These are phyloP conservation scores for Metridium senile DNA, from an alignment of 92 coral and sea anemone genomes.

Conservation along the genomic window DNA sequence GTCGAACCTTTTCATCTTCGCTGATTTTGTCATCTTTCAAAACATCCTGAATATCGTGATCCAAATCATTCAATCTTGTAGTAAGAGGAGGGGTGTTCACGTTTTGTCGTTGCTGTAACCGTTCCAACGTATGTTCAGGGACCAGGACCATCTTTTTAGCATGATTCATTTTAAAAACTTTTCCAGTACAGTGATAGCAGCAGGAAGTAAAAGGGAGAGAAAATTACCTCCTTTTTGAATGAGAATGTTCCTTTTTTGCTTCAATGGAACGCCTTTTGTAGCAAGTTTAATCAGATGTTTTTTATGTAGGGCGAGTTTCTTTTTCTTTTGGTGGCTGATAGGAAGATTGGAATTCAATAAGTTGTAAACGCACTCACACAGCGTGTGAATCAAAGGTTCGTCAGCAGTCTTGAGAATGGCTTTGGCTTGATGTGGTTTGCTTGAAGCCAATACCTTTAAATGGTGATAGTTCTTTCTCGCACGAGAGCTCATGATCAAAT, in stretches of 20 bases:
- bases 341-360: background rate
- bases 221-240: constrained; percentile 12
- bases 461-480: constrained; percentile 24
- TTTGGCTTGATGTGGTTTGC: constrained; percentile 39
- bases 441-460: constrained; percentile 20
- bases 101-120: constrained; percentile 26
- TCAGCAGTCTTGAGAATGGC: constrained; percentile 42
- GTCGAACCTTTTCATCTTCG: constrained; percentile 34
- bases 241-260: background rate
- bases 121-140: constrained; percentile 26
- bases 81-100: constrained; percentile 17
- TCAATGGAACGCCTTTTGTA: background rate
- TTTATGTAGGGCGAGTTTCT: background rate
- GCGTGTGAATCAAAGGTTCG: constrained; percentile 29
- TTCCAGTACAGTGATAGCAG: constrained; percentile 12
- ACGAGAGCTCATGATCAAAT: constrained; percentile 37
- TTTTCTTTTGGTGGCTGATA: background rate
- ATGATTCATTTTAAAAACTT: constrained; percentile 25
- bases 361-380: constrained; percentile 23
- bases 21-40: constrained; percentile 11
- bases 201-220: constrained; percentile 7
- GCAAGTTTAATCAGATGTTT: constrained; percentile 4
- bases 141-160: constrained; percentile 30
- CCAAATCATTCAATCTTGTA: constrained; percentile 9
- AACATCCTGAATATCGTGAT: constrained; percentile 9